Evolutionary conservation across 2,797 vertebrate genomes (phyloP).

Genomic region (Eremophila alpestris): DNA sequence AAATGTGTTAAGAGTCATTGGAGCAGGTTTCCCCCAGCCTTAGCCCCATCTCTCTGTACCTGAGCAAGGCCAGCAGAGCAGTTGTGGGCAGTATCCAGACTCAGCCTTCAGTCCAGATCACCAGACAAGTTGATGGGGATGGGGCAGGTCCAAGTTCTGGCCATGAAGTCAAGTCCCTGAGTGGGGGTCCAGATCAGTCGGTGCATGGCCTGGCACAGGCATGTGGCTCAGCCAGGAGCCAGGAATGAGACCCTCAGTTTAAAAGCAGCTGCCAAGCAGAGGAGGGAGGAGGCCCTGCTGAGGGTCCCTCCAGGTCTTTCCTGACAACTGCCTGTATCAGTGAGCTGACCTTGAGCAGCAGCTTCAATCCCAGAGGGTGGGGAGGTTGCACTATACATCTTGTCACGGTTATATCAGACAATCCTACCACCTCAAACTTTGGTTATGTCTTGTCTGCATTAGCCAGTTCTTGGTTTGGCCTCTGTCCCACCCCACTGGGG

Average conservation of each 20-base stretch:
- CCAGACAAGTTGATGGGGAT: neutral
- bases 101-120: neutral
- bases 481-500: rapidly evolving
- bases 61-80: neutral
- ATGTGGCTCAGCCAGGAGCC: neutral
- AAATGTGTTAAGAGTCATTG: rapidly evolving
- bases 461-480: neutral
- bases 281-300: neutral
- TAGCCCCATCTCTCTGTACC: rapidly evolving
- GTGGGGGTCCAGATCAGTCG: neutral
- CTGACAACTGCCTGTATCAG: neutral
- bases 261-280: neutral
- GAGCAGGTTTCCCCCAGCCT: neutral
- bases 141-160: neutral
- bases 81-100: neutral
- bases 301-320: neutral
- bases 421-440: neutral
- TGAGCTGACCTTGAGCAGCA: neutral
- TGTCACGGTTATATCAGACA: neutral
- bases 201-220: neutral
- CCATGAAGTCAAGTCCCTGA: rapidly evolving
- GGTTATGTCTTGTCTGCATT: neutral
- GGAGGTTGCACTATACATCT: neutral
- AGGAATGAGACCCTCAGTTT: neutral
- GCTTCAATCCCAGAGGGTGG: neutral